phyloP scores from a whole-genome alignment of 1,140 invertebrate genomes.

The Holcopasites calliopsidis region DNA sequence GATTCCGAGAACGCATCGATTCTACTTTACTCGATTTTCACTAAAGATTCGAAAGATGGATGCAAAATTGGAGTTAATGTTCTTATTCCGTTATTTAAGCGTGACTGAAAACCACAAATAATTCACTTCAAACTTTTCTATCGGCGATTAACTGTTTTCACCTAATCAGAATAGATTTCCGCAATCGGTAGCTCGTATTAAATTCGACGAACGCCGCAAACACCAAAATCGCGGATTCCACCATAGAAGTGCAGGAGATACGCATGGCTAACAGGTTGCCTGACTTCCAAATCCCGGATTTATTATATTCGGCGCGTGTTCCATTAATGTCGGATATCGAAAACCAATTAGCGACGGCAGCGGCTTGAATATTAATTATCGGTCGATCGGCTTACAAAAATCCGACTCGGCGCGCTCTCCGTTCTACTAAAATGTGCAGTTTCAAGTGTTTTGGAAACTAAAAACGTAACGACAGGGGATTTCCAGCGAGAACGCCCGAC shows the following conservation, averaged over 20 bases:
- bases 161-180: no score
- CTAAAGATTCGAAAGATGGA: no score
- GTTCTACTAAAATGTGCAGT: not conserved
- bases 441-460: not conserved
- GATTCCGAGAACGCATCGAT: no score
- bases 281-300: not conserved
- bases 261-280: not conserved
- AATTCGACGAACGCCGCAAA: not conserved
- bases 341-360: conserved; percentile 8
- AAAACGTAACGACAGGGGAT: not conserved
- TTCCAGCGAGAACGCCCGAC: not conserved
- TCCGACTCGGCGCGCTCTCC: not conserved
- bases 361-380: conserved; percentile 14
- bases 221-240: not conserved
- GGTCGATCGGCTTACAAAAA: conserved; percentile 31
- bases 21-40: no score
- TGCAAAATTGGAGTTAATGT: no score
- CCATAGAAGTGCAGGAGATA: not conserved
- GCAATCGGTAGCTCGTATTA: no score
- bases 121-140: no score
- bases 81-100: no score
- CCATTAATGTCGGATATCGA: not conserved
- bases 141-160: no score
- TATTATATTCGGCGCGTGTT: not conserved
- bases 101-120: no score